Evolutionary conservation across 2,888 invertebrate genomes (phyloP).

Genomic region (Idaea dimidiata): DNA sequence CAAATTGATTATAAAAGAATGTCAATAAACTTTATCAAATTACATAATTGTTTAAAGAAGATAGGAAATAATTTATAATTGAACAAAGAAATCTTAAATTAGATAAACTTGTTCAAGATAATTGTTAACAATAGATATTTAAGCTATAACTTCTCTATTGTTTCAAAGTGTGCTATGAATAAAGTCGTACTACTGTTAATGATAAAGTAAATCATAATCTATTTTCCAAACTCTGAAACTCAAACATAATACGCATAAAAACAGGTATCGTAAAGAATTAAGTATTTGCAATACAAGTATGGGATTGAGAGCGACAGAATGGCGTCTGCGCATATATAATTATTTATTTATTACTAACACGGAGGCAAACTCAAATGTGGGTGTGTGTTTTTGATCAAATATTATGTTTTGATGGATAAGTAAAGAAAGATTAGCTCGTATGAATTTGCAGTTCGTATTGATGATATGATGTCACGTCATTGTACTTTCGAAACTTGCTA

Average conservation of each 20-base stretch:
- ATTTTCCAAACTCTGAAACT: not conserved
- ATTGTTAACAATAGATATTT: too few species aligned
- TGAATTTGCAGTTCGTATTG: not conserved
- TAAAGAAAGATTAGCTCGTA: not conserved
- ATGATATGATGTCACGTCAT: not conserved
- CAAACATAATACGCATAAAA: not conserved
- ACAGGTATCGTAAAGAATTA: not conserved
- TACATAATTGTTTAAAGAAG: not conserved
- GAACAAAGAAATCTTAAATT: not conserved
- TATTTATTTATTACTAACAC: not conserved
- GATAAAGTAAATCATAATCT: not conserved
- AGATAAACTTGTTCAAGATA: too few species aligned
- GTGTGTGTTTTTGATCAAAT: not conserved
- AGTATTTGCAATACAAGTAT: slow-evolving; percentile 1
- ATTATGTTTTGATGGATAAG: not conserved
- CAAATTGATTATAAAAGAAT: too few species aligned
- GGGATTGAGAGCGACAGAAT: not conserved
- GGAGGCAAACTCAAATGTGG: not conserved
- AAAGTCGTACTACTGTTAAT: not conserved
- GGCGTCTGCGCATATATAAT: slow-evolving; percentile 1
- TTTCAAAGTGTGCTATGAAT: too few species aligned
- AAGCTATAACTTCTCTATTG: too few species aligned
- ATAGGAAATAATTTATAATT: not conserved
- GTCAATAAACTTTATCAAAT: too few species aligned
- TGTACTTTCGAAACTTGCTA: not conserved